These are phyloP conservation scores for Cisticola juncidis DNA, from an alignment of 2,113 vertebrate species.

Conservation along the genomic window DNA sequence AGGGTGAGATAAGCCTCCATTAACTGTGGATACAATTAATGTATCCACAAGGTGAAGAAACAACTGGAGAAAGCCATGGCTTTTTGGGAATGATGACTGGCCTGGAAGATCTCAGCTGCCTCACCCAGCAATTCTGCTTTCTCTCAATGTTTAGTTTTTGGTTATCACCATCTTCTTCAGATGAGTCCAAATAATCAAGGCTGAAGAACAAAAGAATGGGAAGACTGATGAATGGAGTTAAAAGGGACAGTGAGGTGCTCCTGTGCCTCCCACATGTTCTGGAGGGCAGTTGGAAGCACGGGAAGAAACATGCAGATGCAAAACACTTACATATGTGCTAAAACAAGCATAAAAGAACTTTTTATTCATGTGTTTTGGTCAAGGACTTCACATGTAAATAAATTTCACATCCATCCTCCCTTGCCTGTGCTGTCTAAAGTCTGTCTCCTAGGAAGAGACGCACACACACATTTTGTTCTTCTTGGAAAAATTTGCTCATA, in stretches of 20 bases:
- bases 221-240: background rate
- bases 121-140: background rate
- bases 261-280: background rate
- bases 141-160: background rate
- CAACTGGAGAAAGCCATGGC: background rate
- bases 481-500: slow-evolving; percentile 2
- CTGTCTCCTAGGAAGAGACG: background rate
- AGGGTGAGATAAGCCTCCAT: background rate
- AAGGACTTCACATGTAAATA: background rate
- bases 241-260: background rate
- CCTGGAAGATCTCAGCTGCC: background rate
- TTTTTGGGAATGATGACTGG: background rate
- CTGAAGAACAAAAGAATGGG: background rate
- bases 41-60: background rate
- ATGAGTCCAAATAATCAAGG: background rate
- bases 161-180: background rate
- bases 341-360: background rate
- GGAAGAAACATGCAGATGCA: background rate
- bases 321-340: background rate
- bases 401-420: background rate
- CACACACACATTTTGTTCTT: background rate
- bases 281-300: background rate
- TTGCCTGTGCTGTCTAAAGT: background rate
- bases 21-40: background rate
- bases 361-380: background rate